Conservation (phyloP, 2,888 invertebrate species). For the Mongoloraphidia duomilia region DNA sequence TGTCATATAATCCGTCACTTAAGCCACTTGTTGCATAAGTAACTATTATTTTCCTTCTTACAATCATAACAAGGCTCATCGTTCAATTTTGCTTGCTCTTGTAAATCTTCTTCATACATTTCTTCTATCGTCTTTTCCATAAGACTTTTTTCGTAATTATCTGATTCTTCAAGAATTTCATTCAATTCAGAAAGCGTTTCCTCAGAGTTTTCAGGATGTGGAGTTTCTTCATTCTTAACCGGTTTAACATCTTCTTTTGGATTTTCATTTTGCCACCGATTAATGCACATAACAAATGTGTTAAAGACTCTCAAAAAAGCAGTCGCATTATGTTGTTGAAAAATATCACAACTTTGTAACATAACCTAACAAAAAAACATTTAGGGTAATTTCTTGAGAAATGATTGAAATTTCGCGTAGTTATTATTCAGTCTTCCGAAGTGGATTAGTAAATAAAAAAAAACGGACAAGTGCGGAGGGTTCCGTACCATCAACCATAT, state of each 20-base stretch:
- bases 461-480: too few relatives aligned
- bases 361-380: conserved; percentile 32
- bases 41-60: background rate
- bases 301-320: conserved; percentile 57
- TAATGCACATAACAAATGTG: conserved; percentile 47
- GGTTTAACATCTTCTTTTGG: conserved; percentile 2
- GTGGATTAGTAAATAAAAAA: too few relatives aligned
- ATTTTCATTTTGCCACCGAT: conserved; percentile 33
- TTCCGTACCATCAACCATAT: too few relatives aligned
- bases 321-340: conserved; percentile 39
- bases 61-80: conserved; percentile 4
- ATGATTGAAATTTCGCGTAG: too few relatives aligned
- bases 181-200: conserved; percentile 23
- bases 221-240: conserved; percentile 1
- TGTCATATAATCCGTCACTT: too few relatives aligned
- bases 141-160: conserved; percentile 28
- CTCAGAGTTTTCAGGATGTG: conserved; percentile 22
- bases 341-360: conserved; percentile 42
- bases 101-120: conserved; percentile 36
- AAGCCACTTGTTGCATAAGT: too few relatives aligned
- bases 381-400: background rate
- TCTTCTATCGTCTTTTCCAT: conserved; percentile 33
- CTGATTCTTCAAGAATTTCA: conserved; percentile 20
- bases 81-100: conserved; percentile 26
- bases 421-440: too few relatives aligned